These are phyloP conservation scores for Antheraea yamamai DNA, from an alignment of 2,888 invertebrate species.

Conservation along the genomic window DNA sequence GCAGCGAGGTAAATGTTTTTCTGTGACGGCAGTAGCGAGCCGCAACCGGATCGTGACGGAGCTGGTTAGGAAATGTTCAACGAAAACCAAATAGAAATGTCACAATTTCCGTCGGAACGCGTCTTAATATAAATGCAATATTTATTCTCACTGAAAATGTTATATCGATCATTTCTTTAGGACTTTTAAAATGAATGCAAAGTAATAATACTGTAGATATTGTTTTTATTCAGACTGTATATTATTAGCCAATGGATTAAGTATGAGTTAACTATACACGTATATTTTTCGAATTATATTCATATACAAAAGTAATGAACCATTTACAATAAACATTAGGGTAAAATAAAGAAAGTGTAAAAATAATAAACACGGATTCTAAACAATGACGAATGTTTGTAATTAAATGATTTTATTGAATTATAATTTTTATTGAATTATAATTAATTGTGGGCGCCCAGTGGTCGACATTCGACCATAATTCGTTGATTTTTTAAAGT, in stretches of 20 bases:
- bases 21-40: slow-evolving; percentile 37
- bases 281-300: no score
- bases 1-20: slow-evolving; percentile 53
- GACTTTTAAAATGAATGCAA: not conserved
- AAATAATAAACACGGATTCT: no score
- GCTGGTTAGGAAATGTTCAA: slow-evolving; percentile 68
- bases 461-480: no score
- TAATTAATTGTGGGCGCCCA: no score
- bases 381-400: no score
- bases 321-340: no score
- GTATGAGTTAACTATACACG: no score
- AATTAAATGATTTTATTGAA: no score
- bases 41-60: slow-evolving; percentile 60
- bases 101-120: slow-evolving; percentile 72
- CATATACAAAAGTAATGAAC: no score
- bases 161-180: slow-evolving; percentile 44
- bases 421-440: no score
- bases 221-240: not conserved
- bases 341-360: no score
- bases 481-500: no score
- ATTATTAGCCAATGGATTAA: not conserved
- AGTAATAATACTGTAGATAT: not conserved
- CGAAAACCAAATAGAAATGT: slow-evolving; percentile 77
- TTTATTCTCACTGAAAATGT: slow-evolving; percentile 53
- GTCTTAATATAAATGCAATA: slow-evolving; percentile 56